Base-by-base conservation (phyloP, 1,140 invertebrate species). In the Atta colombica region DNA sequence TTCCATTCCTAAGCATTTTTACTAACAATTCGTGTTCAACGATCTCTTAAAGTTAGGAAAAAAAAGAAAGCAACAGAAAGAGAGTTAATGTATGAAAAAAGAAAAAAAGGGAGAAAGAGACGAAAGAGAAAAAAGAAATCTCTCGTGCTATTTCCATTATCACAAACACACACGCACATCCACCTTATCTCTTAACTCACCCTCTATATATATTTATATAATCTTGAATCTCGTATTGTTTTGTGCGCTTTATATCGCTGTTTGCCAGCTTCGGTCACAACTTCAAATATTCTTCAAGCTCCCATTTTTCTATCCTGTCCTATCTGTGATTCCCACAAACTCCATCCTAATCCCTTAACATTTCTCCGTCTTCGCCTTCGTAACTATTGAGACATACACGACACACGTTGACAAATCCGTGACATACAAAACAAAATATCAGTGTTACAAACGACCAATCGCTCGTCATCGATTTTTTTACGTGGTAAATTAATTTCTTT, bases 241-340 rank as follows among this genome's bases (percentile, higher is more conserved):
- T 92, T 88, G 91, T 92, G 91, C 91, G 92, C 91, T 92, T 86
- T 92, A 92, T 92, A 92, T 89, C 91, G 88, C 85, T 93, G 89
- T 92, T 92, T 93, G 90, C 87, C 91, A 93, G 92, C 92, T 93
- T 93, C 91, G 92, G 91, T 93, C 90, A 92, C 88, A 71, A 92
- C 80, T 91, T 92, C 66, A 89, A 90, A 71, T 88, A 90, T 90
- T 89, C 75, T 91, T 89, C 87, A 80, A 90, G 35, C 31, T 88
- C 85, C 72, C 65, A n/a, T 88, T 53, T 72, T 66, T 61, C 25
- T 39, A 2, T 18, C 25, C 18, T 21, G 1, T 77, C 28, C 65
- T 21, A 12, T 68, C 65, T 14, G 65, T 49, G 10, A n/a, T 49
- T 69, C 21, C 31, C 66, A 60, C 31, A 16, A 45, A 51, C 39